Conservation (phyloP, 2,888 invertebrate genomes). For the Atrina japonica region DNA sequence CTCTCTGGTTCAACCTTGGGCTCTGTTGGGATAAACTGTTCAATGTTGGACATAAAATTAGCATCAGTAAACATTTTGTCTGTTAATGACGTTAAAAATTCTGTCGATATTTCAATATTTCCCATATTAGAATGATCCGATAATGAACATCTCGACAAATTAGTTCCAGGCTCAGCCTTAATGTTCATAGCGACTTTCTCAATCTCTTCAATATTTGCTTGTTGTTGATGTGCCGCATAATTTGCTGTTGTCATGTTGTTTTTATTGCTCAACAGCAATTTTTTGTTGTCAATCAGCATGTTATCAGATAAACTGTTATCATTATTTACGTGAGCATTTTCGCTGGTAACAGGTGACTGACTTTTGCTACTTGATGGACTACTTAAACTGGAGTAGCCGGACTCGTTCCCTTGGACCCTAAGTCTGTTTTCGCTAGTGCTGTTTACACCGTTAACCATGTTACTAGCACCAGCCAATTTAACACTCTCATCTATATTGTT, state of each 20-base stretch:
- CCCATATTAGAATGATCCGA: background rate
- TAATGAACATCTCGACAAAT: constrained; percentile 5
- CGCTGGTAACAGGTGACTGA: constrained; percentile 54
- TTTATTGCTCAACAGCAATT: constrained; percentile 34
- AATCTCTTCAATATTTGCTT: constrained; percentile 8
- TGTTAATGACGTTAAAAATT: background rate
- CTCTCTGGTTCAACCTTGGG: constrained; percentile 9
- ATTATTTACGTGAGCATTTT: constrained; percentile 23
- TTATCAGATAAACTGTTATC: constrained; percentile 15
- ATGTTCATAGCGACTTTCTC: constrained; percentile 20
- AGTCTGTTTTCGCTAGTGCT: background rate
- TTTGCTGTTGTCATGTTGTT: constrained; percentile 42
- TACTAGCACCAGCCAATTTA: background rate
- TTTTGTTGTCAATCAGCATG: constrained; percentile 41
- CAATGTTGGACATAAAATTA: background rate
- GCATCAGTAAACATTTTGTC: constrained; percentile 22
- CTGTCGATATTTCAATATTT: background rate
- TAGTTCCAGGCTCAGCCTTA: constrained; percentile 28
- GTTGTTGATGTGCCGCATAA: background rate
- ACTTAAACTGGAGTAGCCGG: constrained; percentile 66
- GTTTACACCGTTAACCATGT: background rate
- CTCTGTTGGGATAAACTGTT: background rate
- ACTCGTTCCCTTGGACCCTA: constrained; percentile 48
- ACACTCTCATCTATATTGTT: background rate
- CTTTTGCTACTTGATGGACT: constrained; percentile 66